Evolutionary conservation across 1,140 invertebrate genomes (phyloP).

Genomic region (Tetragonula clypearis): DNA sequence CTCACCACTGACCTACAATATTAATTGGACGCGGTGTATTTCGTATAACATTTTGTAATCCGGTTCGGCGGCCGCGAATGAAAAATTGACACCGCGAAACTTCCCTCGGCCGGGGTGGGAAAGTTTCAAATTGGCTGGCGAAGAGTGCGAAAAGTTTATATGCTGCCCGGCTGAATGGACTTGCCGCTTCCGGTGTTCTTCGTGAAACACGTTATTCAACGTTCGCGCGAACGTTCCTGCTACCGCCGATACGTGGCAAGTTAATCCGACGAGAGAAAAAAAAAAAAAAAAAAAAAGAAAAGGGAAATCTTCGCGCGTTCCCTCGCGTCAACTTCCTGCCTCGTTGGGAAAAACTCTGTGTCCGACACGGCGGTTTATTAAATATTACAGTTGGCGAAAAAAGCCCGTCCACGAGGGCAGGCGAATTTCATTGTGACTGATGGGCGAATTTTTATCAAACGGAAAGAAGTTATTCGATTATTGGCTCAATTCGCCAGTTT

Average conservation of each 20-base stretch:
- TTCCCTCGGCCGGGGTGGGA: background rate
- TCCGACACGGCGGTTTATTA: background rate
- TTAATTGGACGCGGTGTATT: background rate
- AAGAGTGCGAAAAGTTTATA: constrained; percentile 22
- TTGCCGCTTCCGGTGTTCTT: constrained; percentile 14
- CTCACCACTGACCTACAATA: background rate
- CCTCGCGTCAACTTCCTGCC: background rate
- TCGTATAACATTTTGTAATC: background rate
- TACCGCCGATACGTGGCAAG: background rate
- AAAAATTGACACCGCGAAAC: constrained; percentile 23
- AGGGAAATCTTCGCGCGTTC: background rate
- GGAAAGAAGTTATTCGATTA: no score
- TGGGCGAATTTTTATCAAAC: no score
- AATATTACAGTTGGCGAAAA: background rate
- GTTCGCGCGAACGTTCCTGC: background rate
- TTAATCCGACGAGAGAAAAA: background rate
- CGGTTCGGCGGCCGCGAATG: background rate
- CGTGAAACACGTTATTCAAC: background rate
- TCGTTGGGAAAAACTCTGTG: background rate
- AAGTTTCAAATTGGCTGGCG: constrained; percentile 38
- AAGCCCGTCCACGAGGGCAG: background rate
- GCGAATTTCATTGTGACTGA: no score
- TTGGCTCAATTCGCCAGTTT: no score
- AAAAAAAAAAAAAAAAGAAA: background rate
- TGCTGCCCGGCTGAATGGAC: constrained; percentile 28